These are phyloP conservation scores for Cactoblastis cactorum DNA, from an alignment of 2,888 invertebrate genomes.

Conservation along the genomic window DNA sequence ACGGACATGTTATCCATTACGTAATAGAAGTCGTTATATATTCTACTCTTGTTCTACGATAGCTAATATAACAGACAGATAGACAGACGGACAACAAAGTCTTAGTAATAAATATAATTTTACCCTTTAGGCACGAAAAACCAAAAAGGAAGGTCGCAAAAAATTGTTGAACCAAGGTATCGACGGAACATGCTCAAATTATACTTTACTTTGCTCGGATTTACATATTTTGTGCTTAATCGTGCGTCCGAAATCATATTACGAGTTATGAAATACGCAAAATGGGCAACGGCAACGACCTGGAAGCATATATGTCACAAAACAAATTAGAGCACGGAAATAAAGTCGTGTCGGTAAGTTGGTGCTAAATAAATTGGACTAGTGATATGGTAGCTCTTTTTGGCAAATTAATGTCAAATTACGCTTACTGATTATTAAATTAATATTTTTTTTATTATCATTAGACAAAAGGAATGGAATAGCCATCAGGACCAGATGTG, in stretches of 20 bases:
- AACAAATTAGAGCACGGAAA: background rate
- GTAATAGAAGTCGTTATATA: too few relatives aligned
- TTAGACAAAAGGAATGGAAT: too few relatives aligned
- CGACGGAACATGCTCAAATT: constrained; percentile 8
- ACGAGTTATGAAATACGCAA: constrained; percentile 39
- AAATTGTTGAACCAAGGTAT: background rate
- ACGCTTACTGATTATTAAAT: too few relatives aligned
- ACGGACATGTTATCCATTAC: too few relatives aligned
- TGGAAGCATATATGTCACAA: constrained; percentile 38
- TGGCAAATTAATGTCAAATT: too few relatives aligned
- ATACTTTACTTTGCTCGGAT: constrained; percentile 23
- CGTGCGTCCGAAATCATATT: constrained; percentile 47
- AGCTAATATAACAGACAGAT: too few relatives aligned
- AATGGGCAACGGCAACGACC: constrained; percentile 30
- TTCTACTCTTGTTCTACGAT: too few relatives aligned
- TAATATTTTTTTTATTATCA: too few relatives aligned
- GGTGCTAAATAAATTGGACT: too few relatives aligned
- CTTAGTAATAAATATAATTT: background rate
- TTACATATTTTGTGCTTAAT: constrained; percentile 41
- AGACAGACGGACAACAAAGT: too few relatives aligned
- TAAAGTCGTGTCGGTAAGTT: background rate
- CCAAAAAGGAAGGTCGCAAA: background rate
- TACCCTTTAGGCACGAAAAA: background rate
- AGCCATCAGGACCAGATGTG: too few relatives aligned
- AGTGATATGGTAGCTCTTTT: too few relatives aligned